phyloP scores from a whole-genome alignment of 2,797 vertebrate species.

The Allobates femoralis region DNA sequence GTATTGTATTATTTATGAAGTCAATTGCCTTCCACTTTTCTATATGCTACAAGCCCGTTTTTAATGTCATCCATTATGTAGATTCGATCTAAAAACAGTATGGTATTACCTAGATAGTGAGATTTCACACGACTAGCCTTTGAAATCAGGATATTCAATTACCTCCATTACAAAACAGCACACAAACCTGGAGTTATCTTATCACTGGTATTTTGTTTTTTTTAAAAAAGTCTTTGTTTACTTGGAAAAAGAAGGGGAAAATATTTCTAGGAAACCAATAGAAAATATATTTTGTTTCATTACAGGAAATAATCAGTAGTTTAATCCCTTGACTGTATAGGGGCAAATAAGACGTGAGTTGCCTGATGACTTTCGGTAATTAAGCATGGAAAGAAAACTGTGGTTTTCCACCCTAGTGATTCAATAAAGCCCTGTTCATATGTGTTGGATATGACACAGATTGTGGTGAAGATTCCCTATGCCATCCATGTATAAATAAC shows the following conservation, averaged over 20 bases:
- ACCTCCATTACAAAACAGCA: neutral
- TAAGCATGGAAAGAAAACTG: neutral
- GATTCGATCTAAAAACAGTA: conserved; percentile 44
- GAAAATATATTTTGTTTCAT: neutral
- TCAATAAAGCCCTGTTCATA: neutral
- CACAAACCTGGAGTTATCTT: neutral
- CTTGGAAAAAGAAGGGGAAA: neutral
- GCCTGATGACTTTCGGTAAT: neutral
- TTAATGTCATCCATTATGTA: conserved; percentile 56
- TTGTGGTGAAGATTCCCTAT: too few species aligned
- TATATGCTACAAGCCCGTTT: conserved; percentile 7
- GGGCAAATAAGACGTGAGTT: too few species aligned
- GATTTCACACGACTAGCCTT: conserved; percentile 27
- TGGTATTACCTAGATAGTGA: conserved; percentile 17
- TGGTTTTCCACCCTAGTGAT: neutral
- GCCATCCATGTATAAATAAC: too few species aligned
- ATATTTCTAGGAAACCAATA: neutral
- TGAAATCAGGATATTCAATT: conserved; percentile 29
- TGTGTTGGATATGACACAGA: too few species aligned
- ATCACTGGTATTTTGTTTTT: conserved; percentile 15
- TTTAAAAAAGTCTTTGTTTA: neutral
- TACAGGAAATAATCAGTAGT: conserved; percentile 1
- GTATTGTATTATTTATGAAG: conserved; percentile 53
- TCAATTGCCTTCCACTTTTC: conserved; percentile 32
- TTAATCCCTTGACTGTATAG: neutral